Base-by-base conservation (phyloP, 2,113 vertebrate species). In the Psephotus haematonotus region DNA sequence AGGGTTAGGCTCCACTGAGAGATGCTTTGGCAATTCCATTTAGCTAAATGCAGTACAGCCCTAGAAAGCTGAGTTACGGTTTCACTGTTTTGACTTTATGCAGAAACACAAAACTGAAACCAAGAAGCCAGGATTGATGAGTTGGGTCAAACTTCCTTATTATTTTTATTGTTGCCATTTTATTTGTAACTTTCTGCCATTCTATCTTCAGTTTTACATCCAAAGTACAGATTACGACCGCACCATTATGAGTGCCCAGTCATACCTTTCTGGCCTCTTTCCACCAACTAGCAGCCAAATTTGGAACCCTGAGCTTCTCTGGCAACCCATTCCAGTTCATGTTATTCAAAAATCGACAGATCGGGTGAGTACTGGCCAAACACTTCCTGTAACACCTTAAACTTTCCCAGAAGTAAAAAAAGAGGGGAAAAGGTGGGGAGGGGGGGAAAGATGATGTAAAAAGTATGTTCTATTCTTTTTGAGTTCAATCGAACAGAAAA, bases 301-400 rank as follows among this genome's bases (percentile, higher is more conserved):
- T 67, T 98, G 98, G 98, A 98, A 98, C 13, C 95, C 97, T 63
- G 91, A 95, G 24, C 98, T 99, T 41, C 97, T 70, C 69, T 99
- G 99, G 99, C 98, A 98, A 91, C 99, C 99, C 25, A 98, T 99
- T 96, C 99, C 99, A 9, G 99, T 99, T 91, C 99, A 99, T 88
- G 98, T 98, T 46, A 81, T 98, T 67, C 97, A 98, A 90, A 88
- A 95, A 74, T 95, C 97, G 90, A 85, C 98, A 69, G 98, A 99
- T 72, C 97, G 82, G 97, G 99, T 99, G 55, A 97, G 98, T 97
- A 92, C 13, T 47, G 24, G 12, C 15, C 25, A 10, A 31, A 80
- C 24, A 68, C 17, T 91, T 79, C 55, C 41, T 27, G 10, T 5
- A 52, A 49, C 7, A 2, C 39, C 27, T 39, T 35, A 19, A 9